Conservation (phyloP, 2,888 invertebrate species). For the Lasioglossum marginatum region DNA sequence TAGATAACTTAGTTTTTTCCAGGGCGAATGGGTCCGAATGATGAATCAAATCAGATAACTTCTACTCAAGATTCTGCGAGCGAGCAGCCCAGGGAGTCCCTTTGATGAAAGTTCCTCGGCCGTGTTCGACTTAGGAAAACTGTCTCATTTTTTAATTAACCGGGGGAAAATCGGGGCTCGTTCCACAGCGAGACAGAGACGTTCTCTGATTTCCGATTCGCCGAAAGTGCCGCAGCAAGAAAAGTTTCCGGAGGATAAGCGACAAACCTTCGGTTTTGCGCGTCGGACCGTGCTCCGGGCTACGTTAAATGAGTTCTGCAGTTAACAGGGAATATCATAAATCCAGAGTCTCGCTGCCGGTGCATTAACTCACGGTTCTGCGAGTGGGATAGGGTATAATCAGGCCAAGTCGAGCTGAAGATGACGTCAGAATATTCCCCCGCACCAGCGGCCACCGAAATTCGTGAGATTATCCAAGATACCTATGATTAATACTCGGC, state of each 20-base stretch:
- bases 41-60: background rate
- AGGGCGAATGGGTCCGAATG: background rate
- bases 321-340: slow-evolving; percentile 66
- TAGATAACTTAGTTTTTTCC: background rate
- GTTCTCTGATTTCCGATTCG: background rate
- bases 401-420: slow-evolving; percentile 58
- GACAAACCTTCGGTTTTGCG: slow-evolving; percentile 41
- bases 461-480: slow-evolving; percentile 69
- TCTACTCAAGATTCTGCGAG: background rate
- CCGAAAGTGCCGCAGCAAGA: slow-evolving; percentile 4
- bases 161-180: background rate
- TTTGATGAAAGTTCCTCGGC: background rate
- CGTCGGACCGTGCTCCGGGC: slow-evolving; percentile 8
- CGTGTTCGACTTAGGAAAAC: background rate
- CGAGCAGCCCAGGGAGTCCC: background rate
- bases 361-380: slow-evolving; percentile 61
- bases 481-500: slow-evolving; percentile 69
- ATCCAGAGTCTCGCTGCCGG: slow-evolving; percentile 38
- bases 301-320: slow-evolving; percentile 60
- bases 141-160: background rate
- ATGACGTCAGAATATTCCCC: slow-evolving; percentile 58
- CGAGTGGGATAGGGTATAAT: slow-evolving; percentile 60
- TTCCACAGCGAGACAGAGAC: background rate
- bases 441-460: slow-evolving; percentile 43
- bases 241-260: slow-evolving; percentile 8